These are phyloP conservation scores for Aquatica leii DNA, from an alignment of 2,888 invertebrate species.

Conservation along the genomic window DNA sequence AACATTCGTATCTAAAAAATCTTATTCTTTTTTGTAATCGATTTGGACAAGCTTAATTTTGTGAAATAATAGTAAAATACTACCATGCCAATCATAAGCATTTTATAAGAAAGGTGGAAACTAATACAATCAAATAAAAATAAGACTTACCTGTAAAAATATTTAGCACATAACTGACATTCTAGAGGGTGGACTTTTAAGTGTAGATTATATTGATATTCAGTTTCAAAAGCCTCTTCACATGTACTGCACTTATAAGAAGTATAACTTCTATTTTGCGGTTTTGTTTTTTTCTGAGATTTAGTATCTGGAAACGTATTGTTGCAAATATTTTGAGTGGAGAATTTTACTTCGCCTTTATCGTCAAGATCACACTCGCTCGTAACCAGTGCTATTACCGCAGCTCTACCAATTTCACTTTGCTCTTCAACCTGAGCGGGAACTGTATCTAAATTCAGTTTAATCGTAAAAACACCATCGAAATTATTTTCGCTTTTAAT, in stretches of 20 bases:
- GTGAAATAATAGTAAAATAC: too few relatives aligned
- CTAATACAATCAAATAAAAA: too few relatives aligned
- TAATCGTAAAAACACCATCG: constrained; percentile 58
- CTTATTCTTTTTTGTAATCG: too few relatives aligned
- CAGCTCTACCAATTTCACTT: constrained; percentile 54
- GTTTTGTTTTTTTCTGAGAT: constrained; percentile 60
- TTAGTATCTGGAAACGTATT: constrained; percentile 48
- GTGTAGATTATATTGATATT: constrained; percentile 75
- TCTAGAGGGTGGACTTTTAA: constrained; percentile 82
- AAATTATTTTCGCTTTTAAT: constrained; percentile 56
- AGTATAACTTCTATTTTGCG: constrained; percentile 61
- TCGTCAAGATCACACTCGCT: constrained; percentile 35
- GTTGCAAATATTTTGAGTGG: constrained; percentile 50
- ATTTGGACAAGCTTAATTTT: too few relatives aligned
- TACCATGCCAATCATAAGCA: too few relatives aligned
- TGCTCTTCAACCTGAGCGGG: constrained; percentile 49
- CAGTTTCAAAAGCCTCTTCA: constrained; percentile 72
- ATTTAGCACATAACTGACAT: constrained; percentile 83
- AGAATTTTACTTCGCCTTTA: constrained; percentile 25
- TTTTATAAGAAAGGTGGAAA: too few relatives aligned
- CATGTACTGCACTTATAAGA: constrained; percentile 68
- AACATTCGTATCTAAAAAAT: too few relatives aligned
- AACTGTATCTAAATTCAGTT: constrained; percentile 51
- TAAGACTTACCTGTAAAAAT: constrained; percentile 62
- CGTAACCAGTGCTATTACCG: constrained; percentile 28